Base-by-base conservation (phyloP, 2,888 invertebrate species). In the Athalia circularis region DNA sequence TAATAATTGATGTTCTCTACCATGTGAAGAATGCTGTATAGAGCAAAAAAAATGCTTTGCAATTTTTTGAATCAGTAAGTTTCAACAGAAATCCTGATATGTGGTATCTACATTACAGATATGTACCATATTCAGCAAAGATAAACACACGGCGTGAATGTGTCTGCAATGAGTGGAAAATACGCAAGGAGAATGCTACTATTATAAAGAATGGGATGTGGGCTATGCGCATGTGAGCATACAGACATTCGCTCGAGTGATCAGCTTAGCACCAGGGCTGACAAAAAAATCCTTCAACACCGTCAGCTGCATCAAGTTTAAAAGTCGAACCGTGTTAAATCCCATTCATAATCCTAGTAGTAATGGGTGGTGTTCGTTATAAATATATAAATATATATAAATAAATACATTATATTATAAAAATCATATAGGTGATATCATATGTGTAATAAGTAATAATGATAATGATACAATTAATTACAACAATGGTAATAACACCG, bases 361-460 rank as follows among this genome's bases (percentile, higher is more conserved):
- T 88, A 87, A 86, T 88, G 90, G 88, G 88, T 86, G 89, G 88
- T 90, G 89, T 90, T 89, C 90, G 88, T 90, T 90, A 90, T 89
- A 89, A 88, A 89, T 89, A 89, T 87, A 89, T 88, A 88, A 84
- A 87, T 87, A 87, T 84, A 84, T 81, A 85, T 82, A 83, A 80
- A 84, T 83, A 82, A 87, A 88, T 88, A 88, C 84, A 87, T 86
- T 86, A 87, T 85, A 86, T 84, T 85, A 86, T 86, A 85, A 75
- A 62, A 89, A 88, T 89, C 88, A 87, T 88, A 88, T 87, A 85
- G 84, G 68, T 85, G 85, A 87, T 88, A 89, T 88, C 88, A 88
- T 89, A 88, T 89, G 86, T 89, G 85, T 88, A 88, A 89, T 87
- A 86, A 88, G 84, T 86, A 87, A 87, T 67, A 79, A 85, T 85